Conservation (phyloP, 2,888 invertebrate genomes). For the Mesorhabditis sp. region DNA sequence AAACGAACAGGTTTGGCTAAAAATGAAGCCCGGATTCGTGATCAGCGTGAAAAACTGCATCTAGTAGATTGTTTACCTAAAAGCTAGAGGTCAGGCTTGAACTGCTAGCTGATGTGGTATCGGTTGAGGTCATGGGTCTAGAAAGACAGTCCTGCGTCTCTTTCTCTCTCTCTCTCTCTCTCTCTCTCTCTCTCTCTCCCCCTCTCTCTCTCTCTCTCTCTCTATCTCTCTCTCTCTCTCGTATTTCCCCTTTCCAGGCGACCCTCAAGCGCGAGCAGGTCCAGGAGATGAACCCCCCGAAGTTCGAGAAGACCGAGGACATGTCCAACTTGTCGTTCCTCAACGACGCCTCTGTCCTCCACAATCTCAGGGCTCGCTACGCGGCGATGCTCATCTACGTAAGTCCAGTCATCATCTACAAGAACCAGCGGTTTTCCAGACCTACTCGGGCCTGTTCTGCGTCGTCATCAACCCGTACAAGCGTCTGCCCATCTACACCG, state of each 20-base stretch:
- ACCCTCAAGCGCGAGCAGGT: slow-evolving; percentile 82
- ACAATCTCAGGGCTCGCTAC: slow-evolving; percentile 97
- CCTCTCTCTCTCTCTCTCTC: too few species aligned
- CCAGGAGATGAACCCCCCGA: slow-evolving; percentile 93
- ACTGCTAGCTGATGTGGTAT: too few species aligned
- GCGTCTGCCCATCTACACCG: slow-evolving; percentile 41
- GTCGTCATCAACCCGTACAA: slow-evolving; percentile 43
- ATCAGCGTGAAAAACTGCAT: too few species aligned
- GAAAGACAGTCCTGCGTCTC: too few species aligned
- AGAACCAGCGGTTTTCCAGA: slow-evolving; percentile 16
- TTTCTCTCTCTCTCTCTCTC: too few species aligned
- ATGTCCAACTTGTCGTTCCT: slow-evolving; percentile 85
- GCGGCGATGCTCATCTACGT: slow-evolving; percentile 77
- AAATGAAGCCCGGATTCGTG: too few species aligned
- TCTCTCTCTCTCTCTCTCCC: too few species aligned
- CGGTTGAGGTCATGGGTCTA: too few species aligned
- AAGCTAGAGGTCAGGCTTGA: too few species aligned
- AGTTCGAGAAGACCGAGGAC: slow-evolving; percentile 82
- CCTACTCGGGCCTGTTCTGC: slow-evolving; percentile 37
- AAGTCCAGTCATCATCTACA: slow-evolving; percentile 17
- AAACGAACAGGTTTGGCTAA: too few species aligned
- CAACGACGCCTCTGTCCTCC: slow-evolving; percentile 96
- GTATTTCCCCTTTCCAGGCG: slow-evolving; percentile 61
- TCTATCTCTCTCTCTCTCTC: background rate
- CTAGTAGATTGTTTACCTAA: too few species aligned